Conservation (phyloP, 2,888 invertebrate genomes). For the Calameuta filiformis region DNA sequence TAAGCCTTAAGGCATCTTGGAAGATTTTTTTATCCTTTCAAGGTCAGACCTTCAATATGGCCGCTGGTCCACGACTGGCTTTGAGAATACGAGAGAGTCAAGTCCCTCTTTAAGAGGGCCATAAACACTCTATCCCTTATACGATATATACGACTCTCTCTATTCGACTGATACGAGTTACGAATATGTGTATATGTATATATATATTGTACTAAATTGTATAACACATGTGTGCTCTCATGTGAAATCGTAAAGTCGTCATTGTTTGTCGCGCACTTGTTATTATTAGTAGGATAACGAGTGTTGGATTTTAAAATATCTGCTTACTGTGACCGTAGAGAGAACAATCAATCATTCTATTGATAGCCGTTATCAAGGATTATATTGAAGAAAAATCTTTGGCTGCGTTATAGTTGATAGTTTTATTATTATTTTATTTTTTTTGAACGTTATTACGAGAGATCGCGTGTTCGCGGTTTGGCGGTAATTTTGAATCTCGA, state of each 20-base stretch:
- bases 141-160: neutral
- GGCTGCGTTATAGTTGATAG: neutral
- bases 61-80: slow-evolving; percentile 53
- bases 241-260: neutral
- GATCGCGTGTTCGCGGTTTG: neutral
- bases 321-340: neutral
- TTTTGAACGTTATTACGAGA: neutral
- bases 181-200: too few species aligned
- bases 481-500: neutral
- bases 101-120: slow-evolving; percentile 43
- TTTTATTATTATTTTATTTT: neutral
- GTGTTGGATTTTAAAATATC: neutral
- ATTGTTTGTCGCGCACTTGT: neutral
- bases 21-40: slow-evolving; percentile 57
- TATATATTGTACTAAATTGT: neutral
- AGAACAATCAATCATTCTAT: neutral
- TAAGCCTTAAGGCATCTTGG: slow-evolving; percentile 39
- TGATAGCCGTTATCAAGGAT: neutral
- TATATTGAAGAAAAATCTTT: neutral
- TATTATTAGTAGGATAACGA: neutral
- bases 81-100: slow-evolving; percentile 31
- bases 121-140: slow-evolving; percentile 40
- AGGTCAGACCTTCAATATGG: slow-evolving; percentile 59
- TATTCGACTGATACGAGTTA: neutral
- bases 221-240: neutral